These are phyloP conservation scores for Amphipyra tragopoginis DNA, from an alignment of 2,888 invertebrate genomes.

Conservation along the genomic window DNA sequence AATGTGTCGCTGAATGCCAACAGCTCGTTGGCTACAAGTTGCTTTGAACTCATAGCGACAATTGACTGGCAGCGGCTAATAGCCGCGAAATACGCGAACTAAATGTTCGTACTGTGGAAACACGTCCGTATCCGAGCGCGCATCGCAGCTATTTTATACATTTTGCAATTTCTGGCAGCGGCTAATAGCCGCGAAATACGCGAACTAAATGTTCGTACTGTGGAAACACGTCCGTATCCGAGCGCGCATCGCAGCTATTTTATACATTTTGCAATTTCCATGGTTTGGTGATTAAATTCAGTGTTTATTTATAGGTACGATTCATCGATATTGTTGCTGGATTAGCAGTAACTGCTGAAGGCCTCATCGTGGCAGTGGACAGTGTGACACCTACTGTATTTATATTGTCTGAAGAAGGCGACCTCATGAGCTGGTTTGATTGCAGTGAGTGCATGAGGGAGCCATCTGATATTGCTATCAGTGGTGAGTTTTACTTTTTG, in stretches of 20 bases:
- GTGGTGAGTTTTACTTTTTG: slow-evolving; percentile 89
- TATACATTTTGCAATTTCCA: not conserved
- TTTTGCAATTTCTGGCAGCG: not conserved
- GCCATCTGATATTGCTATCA: slow-evolving; percentile 98
- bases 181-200: too few species aligned
- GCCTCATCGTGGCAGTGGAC: slow-evolving; percentile 98
- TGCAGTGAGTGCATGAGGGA: slow-evolving; percentile 99
- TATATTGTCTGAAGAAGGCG: slow-evolving; percentile 97
- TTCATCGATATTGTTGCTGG: slow-evolving; percentile 98
- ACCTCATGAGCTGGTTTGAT: slow-evolving; percentile 98
- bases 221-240: too few species aligned
- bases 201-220: too few species aligned
- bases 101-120: too few species aligned
- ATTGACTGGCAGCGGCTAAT: too few species aligned
- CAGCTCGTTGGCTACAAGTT: too few species aligned
- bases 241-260: too few species aligned
- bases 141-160: not conserved
- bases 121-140: too few species aligned
- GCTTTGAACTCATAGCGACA: too few species aligned
- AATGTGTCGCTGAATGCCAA: too few species aligned
- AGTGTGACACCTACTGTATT: slow-evolving; percentile 99
- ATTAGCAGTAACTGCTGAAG: slow-evolving; percentile 96
- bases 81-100: too few species aligned
- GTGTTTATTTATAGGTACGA: slow-evolving; percentile 81
- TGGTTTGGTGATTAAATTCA: not conserved